Base-by-base conservation (phyloP, 2,797 vertebrate species). In the Platyrinchus mystaceus region DNA sequence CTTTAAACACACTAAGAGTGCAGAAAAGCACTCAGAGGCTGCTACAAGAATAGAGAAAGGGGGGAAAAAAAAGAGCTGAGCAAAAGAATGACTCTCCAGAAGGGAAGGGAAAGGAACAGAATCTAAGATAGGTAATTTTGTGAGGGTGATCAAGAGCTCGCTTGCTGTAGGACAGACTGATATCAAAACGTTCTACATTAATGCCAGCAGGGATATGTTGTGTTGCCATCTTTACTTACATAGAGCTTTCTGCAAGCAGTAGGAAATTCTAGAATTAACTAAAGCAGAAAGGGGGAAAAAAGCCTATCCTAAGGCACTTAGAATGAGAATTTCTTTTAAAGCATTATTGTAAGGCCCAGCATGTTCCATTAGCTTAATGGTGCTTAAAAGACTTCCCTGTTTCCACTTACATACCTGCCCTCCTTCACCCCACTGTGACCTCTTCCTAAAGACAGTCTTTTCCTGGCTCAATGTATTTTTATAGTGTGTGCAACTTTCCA, bases 321-420 rank as follows among this genome's bases (percentile, higher is more conserved):
- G 24, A 88, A 73, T 56, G 32, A 88, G 30, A 91, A 91, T 49
- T 84, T 95, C 3, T 87, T 87, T 70, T 49, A 88, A 84, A 91
- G 73, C 52, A 58, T 28, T 73, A 73, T 18, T 84, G 77, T 22
- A 44, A 82, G 87, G 85, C 69, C 55, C 56, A 82, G 70, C 56
- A 60, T 32, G 56, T 89, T 95, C 74, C 84, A 91, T 94, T 89
- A 93, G 71, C 55, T 90, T 95, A 94, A 95, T 80, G 74, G 74
- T 56, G 73, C 79, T 92, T 95, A 91, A 91, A 93, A 92, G 83
- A 93, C 47, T 86, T 92, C 58, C 80, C 63, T 96, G 87, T 89
- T 94, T 93, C 87, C 67, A 87, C 87, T 97, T 91, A 95, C n/a
- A 56, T 91, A 86, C 80, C 85, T 91, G 91, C 87, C 64, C 77